Conservation (phyloP, 2,113 vertebrate species). For the Butorides virescens region DNA sequence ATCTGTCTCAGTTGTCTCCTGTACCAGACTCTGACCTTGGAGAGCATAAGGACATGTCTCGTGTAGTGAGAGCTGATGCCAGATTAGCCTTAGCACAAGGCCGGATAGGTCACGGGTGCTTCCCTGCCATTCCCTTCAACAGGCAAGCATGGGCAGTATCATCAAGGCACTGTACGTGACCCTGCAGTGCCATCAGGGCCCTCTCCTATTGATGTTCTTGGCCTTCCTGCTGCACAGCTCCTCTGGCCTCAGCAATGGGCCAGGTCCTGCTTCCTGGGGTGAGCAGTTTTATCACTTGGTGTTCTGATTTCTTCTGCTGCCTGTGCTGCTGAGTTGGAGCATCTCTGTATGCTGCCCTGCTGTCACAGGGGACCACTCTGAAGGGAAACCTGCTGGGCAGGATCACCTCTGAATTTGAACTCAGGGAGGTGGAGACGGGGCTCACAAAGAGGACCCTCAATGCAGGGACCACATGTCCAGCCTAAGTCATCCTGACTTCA, state of each 20-base stretch:
- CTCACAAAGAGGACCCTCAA: neutral
- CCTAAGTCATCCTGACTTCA: neutral
- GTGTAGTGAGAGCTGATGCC: neutral
- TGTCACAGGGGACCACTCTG: neutral
- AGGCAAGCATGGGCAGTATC: too few relatives aligned
- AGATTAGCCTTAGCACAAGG: neutral
- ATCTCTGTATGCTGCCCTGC: neutral
- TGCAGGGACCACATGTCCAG: neutral
- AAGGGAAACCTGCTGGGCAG: neutral
- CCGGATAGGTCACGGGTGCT: too few relatives aligned
- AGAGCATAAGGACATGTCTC: accelerated
- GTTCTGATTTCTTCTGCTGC: neutral
- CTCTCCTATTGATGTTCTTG: neutral
- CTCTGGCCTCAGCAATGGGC: too few relatives aligned
- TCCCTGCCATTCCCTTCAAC: too few relatives aligned
- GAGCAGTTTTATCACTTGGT: neutral
- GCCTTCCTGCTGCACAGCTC: neutral
- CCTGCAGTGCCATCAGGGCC: neutral
- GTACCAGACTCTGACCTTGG: neutral
- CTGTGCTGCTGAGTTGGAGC: neutral
- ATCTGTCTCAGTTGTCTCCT: neutral
- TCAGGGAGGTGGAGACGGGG: neutral
- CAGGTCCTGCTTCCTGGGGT: neutral
- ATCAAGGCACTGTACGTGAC: accelerated
- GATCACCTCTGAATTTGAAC: neutral